These are phyloP conservation scores for Xenopus laevis DNA, from an alignment of 2,113 vertebrate species.

Conservation along the genomic window DNA sequence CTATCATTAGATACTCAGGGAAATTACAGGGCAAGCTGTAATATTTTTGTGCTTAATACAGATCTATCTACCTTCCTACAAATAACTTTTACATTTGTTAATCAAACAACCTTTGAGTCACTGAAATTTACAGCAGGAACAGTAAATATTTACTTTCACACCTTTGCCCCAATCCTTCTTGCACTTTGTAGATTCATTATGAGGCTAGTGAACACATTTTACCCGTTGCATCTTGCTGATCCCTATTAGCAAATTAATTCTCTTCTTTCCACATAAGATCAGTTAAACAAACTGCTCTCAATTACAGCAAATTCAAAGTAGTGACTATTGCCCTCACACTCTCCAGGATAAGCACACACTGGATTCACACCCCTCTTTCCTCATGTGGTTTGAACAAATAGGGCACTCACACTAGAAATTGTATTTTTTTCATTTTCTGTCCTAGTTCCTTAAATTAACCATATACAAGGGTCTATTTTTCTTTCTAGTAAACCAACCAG, in stretches of 20 bases:
- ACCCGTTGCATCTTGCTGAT: neutral
- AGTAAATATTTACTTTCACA: constrained; percentile 42
- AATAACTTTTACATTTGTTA: neutral
- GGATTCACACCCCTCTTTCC: constrained; percentile 23
- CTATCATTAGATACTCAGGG: neutral
- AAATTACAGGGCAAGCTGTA: too few relatives aligned
- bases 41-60: too few relatives aligned
- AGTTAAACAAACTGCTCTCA: constrained; percentile 21
- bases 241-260: constrained; percentile 36
- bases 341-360: constrained; percentile 12
- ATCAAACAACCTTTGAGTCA: neutral
- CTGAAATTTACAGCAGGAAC: constrained; percentile 14
- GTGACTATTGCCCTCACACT: constrained; percentile 5
- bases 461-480: too few relatives aligned
- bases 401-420: too few relatives aligned
- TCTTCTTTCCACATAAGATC: constrained; percentile 25
- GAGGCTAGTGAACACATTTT: constrained; percentile 23
- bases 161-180: constrained; percentile 6
- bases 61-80: neutral
- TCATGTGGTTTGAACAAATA: too few relatives aligned
- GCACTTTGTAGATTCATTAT: constrained; percentile 23
- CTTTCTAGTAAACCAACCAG: too few relatives aligned
- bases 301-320: constrained; percentile 23
- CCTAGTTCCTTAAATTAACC: too few relatives aligned
- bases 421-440: too few relatives aligned